Evolutionary conservation across 2,113 vertebrate species (phyloP).

Genomic region (Polyodon spathula): DNA sequence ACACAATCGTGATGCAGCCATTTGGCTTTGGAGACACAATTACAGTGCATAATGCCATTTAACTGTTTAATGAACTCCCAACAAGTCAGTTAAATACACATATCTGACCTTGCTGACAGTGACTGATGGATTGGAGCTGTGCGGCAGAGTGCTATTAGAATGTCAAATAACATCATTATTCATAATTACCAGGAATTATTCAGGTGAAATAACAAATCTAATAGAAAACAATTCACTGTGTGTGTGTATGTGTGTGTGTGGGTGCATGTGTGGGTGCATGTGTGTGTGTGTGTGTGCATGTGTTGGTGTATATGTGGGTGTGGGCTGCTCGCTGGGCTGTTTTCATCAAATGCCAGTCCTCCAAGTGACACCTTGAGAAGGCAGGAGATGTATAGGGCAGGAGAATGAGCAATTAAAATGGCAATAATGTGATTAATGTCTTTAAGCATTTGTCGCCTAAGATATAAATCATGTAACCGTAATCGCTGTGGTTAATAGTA

Average conservation of each 20-base stretch:
- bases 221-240: conserved; percentile 61
- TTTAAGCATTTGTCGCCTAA: conserved; percentile 18
- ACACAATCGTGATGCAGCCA: neutral
- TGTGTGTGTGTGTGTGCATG: neutral
- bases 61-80: conserved; percentile 62
- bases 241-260: conserved; percentile 8
- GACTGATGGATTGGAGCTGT: conserved; percentile 64
- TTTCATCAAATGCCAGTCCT: conserved; percentile 42
- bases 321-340: conserved; percentile 43
- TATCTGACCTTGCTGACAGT: conserved; percentile 71
- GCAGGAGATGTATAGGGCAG: conserved; percentile 15
- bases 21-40: conserved; percentile 45
- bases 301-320: neutral
- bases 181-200: conserved; percentile 74
- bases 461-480: conserved; percentile 17
- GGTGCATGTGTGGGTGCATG: conserved; percentile 1
- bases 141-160: conserved; percentile 60
- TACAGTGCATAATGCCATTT: conserved; percentile 48
- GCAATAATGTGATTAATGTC: conserved; percentile 21
- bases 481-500: conserved; percentile 24
- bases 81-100: conserved; percentile 50
- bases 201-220: conserved; percentile 62
- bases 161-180: conserved; percentile 76
- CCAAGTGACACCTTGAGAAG: conserved; percentile 13
- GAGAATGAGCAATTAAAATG: conserved; percentile 8